Evolutionary conservation across 2,888 invertebrate species (phyloP).

Genomic region (Muscina levida): DNA sequence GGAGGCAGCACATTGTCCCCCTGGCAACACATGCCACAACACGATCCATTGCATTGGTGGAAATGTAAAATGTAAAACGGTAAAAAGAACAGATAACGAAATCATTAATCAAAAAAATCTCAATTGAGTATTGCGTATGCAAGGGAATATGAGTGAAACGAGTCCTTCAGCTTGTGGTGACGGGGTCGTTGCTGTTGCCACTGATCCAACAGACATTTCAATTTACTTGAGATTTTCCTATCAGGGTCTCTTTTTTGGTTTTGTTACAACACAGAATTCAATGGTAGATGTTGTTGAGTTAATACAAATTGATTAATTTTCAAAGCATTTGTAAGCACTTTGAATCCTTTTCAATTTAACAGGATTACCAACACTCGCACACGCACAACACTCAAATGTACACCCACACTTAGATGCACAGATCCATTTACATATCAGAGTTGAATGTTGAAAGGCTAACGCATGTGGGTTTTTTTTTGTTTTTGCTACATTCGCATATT

Average conservation of each 20-base stretch:
- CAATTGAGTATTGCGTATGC: conserved; percentile 28
- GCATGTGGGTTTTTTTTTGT: conserved; percentile 5
- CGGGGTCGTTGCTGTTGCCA: not conserved
- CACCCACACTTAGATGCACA: not conserved
- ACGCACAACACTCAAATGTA: not conserved
- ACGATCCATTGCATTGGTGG: not conserved
- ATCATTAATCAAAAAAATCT: conserved; percentile 34
- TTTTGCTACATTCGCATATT: not conserved
- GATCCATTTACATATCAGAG: not conserved
- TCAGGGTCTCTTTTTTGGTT: conserved; percentile 12
- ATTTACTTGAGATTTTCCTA: conserved; percentile 40
- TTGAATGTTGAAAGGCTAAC: not conserved
- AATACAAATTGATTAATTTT: conserved; percentile 57
- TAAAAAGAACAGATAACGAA: conserved; percentile 24
- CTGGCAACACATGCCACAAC: not conserved
- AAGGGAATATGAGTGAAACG: not conserved
- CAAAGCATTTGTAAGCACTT: conserved; percentile 50
- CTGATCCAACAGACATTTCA: conserved; percentile 49
- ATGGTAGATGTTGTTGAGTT: conserved; percentile 37
- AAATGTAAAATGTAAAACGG: not conserved
- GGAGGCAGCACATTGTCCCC: not conserved
- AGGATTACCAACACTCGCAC: conserved; percentile 44
- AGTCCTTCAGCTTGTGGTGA: not conserved
- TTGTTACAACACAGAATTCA: not conserved
- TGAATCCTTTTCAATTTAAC: conserved; percentile 42